These are phyloP conservation scores for Halcyon chelicuti DNA, from an alignment of 2,797 vertebrate genomes.

Conservation along the genomic window DNA sequence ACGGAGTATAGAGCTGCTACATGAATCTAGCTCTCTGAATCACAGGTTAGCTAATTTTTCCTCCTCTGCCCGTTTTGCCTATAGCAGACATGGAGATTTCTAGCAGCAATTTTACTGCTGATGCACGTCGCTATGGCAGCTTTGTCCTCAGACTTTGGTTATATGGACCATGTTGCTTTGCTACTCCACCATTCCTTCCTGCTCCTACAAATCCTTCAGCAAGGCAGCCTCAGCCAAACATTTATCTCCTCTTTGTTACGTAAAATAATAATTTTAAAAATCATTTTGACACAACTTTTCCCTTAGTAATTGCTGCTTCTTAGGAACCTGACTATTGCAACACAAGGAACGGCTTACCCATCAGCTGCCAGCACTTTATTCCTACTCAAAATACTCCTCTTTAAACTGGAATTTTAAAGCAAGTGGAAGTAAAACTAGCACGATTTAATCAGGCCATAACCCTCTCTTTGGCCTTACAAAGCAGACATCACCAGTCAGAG, in stretches of 20 bases:
- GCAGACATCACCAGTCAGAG: not conserved
- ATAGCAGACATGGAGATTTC: not conserved
- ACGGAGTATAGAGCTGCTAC: not conserved
- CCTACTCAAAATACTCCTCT: not conserved
- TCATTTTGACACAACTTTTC: not conserved
- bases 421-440: not conserved
- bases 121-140: not conserved
- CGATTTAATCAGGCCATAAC: not conserved
- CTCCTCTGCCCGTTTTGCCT: not conserved
- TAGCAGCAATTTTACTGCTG: not conserved
- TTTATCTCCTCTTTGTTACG: not conserved
- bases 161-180: not conserved
- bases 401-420: not conserved
- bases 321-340: not conserved
- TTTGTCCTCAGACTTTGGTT: not conserved
- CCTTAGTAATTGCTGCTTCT: not conserved
- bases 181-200: not conserved
- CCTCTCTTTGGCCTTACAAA: not conserved
- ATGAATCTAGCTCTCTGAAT: not conserved
- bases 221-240: not conserved
- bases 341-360: too few species aligned
- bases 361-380: not conserved
- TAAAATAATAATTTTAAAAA: not conserved
- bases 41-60: not conserved
- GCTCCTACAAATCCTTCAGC: not conserved